Evolutionary conservation across 2,113 vertebrate species (phyloP), one percentile per base, ranked within the genome.

Genomic region (Thymallus thymallus): DNA sequence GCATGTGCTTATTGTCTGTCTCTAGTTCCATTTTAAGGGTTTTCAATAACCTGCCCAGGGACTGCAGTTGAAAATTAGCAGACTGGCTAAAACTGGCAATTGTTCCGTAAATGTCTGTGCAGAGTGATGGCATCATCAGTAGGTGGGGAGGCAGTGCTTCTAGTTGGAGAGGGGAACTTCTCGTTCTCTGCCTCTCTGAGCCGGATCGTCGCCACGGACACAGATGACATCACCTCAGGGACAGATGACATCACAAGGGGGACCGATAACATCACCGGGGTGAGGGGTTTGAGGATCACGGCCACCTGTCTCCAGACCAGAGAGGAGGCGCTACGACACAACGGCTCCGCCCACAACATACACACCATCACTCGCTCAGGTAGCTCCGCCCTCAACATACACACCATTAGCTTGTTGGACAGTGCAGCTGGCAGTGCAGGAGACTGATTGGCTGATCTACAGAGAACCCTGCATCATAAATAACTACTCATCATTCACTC

Each of bases 121-220:
- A 63, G 61, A 16, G 13, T 35, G 35, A 63, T 63, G 61, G 16
- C 24, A 6, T 14, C 14, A 16, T 48, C 46, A 48, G 46, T 3
- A 48, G 61, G 61, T 30, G 16, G 24, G 1, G 24, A 16, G 6
- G 12, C 24, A 5, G 61, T 63, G 61, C 86, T 98, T 65, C 87
- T 98, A 77, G 92, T 98, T 22, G 97, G 97, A 45, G 97, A 98
- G 73, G 97, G 97, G 23, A 98, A 98, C 81, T 99, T 98, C 84
- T 98, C 97, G 0, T 98, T 96, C 79, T 93, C 97, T 0, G 94
- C 92, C 0, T 81, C 90, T 1, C 76, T 95, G 12, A 90, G 92
- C 73, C 85, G 86, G 10, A 16, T 48, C 13, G 14, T 48, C 46
- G 14, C 46, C 46, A 48, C 4, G 14, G 46, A 16, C 3, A 41